Percentiles rank a stretch among this genome's conserved stretches.
Evolutionary conservation across 2,113 vertebrate species (phyloP).

Genomic region (Pelusios castaneus): DNA sequence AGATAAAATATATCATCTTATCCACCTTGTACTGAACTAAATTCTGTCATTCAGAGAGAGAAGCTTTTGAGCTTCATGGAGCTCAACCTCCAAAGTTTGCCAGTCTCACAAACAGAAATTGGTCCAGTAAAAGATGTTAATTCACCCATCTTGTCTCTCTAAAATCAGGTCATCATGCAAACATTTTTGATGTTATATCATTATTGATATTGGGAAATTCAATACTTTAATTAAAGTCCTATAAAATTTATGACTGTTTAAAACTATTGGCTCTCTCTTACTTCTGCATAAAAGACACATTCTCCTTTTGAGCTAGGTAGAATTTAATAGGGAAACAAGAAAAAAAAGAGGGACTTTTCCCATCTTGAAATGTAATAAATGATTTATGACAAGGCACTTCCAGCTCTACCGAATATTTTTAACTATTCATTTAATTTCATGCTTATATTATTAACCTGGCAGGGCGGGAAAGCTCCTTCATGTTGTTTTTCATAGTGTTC

Average conservation of each 20-base stretch:
- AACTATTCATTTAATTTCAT: slow-evolving; percentile 60
- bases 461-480: slow-evolving; percentile 65
- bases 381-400: slow-evolving; percentile 17
- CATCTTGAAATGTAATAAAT: slow-evolving; percentile 28
- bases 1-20: background rate
- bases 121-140: background rate
- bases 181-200: background rate
- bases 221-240: background rate
- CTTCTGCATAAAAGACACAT: background rate
- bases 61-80: too few species aligned
- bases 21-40: background rate
- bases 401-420: slow-evolving; percentile 53
- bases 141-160: background rate
- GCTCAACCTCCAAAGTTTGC: background rate
- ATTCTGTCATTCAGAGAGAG: too few species aligned
- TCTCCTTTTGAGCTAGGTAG: background rate
- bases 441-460: slow-evolving; percentile 58
- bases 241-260: background rate
- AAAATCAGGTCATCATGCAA: background rate
- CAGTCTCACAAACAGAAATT: background rate
- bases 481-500: slow-evolving; percentile 59
- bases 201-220: background rate
- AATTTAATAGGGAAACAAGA: background rate
- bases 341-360: slow-evolving; percentile 3
- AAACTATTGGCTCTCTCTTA: background rate